phyloP scores from a whole-genome alignment of 1,140 invertebrate genomes.

The Polypedilum pembai region DNA sequence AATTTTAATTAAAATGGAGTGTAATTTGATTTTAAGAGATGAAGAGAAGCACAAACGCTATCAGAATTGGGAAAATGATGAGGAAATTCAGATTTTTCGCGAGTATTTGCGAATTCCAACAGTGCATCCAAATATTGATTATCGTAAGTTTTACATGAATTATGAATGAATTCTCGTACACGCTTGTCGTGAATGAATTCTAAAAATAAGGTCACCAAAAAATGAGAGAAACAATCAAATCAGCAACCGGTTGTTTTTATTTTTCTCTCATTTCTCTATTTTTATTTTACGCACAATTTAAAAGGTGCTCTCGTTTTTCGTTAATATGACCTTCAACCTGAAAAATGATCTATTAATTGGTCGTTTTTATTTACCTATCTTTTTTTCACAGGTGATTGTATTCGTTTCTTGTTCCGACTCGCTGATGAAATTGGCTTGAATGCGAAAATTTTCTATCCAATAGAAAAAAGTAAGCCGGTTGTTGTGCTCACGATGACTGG shows the following conservation, averaged over 20 bases:
- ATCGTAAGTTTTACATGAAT: slow-evolving; percentile 52
- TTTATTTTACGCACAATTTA: background rate
- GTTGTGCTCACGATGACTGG: slow-evolving; percentile 69
- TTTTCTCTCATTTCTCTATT: background rate
- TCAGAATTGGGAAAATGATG: slow-evolving; percentile 34
- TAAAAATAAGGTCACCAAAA: background rate
- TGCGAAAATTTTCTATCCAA: slow-evolving; percentile 44
- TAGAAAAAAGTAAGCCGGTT: slow-evolving; percentile 52
- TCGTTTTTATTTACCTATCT: background rate
- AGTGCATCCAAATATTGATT: slow-evolving; percentile 69
- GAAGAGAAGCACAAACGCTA: slow-evolving; percentile 6
- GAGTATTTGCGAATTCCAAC: slow-evolving; percentile 68
- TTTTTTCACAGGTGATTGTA: slow-evolving; percentile 38
- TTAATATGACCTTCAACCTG: background rate
- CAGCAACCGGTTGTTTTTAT: background rate
- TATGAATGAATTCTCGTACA: background rate
- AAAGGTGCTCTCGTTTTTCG: background rate
- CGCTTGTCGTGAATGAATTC: background rate
- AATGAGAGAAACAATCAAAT: background rate
- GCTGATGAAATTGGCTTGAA: slow-evolving; percentile 54
- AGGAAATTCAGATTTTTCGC: slow-evolving; percentile 62
- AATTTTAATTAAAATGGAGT: background rate
- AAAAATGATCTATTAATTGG: no score
- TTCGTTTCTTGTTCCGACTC: slow-evolving; percentile 57
- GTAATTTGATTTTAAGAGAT: background rate